A percentile compares a stretch with the other conserved stretches of the same genome.
Evolutionary conservation across 2,888 invertebrate genomes (phyloP).

Genomic region (Peribatodes rhomboidaria): DNA sequence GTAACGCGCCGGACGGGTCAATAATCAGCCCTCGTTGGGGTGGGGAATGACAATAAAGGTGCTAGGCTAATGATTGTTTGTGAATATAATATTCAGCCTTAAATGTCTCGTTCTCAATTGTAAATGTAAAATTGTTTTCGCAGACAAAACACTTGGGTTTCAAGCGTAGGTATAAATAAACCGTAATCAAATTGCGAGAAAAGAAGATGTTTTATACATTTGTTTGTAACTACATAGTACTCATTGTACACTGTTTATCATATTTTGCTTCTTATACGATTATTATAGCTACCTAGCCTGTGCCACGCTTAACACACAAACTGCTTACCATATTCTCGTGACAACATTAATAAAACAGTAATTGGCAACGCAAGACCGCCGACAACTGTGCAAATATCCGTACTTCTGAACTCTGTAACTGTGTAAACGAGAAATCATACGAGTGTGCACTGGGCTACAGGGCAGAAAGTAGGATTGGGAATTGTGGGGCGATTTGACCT

Average conservation of each 20-base stretch:
- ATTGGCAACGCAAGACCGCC: constrained; percentile 7
- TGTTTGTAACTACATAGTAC: no score
- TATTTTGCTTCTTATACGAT: no score
- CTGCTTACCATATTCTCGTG: neutral
- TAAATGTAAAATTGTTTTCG: no score
- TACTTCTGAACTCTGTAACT: constrained; percentile 17
- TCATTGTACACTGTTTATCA: no score
- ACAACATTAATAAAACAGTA: constrained; percentile 13
- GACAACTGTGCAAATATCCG: constrained; percentile 20
- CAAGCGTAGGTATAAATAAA: no score
- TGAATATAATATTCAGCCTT: no score
- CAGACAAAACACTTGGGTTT: no score
- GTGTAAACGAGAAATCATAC: constrained; percentile 24
- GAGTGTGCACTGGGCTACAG: neutral
- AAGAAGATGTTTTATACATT: no score
- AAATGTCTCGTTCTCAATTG: no score
- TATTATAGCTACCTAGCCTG: no score
- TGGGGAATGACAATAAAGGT: neutral
- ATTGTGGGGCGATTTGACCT: neutral
- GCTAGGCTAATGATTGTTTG: neutral
- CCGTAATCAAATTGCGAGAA: no score
- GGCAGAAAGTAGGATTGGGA: neutral
- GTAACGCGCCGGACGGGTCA: constrained; percentile 15
- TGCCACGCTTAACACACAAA: no score
- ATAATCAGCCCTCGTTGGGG: constrained; percentile 18